phyloP scores from a whole-genome alignment of 2,888 invertebrate species.

The Cyclophora albipunctata region DNA sequence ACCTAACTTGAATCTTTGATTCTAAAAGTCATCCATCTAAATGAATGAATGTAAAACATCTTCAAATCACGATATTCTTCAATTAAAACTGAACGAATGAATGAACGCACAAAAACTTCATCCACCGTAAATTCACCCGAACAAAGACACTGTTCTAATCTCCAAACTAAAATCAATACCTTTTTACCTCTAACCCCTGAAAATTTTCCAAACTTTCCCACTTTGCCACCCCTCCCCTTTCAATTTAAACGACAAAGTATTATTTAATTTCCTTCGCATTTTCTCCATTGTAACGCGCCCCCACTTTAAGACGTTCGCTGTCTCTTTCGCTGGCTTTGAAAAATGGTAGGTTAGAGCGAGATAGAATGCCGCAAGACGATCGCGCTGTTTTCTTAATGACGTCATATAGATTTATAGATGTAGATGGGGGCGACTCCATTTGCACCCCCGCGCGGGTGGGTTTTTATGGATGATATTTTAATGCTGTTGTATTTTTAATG shows the following conservation, averaged over 20 bases:
- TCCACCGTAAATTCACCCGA: slow-evolving; percentile 18
- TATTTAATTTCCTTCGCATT: slow-evolving; percentile 73
- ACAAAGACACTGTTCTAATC: slow-evolving; percentile 48
- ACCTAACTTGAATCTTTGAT: too few relatives aligned
- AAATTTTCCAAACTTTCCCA: slow-evolving; percentile 57
- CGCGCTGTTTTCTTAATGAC: slow-evolving; percentile 69
- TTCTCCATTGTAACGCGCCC: slow-evolving; percentile 68
- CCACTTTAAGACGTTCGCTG: slow-evolving; percentile 49
- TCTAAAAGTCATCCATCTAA: too few relatives aligned
- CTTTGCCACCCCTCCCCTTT: slow-evolving; percentile 40
- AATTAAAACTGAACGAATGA: too few relatives aligned
- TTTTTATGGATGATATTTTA: slow-evolving; percentile 37
- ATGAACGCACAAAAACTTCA: too few relatives aligned
- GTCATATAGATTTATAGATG: slow-evolving; percentile 73
- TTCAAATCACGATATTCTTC: too few relatives aligned
- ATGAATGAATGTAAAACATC: too few relatives aligned
- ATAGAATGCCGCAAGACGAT: slow-evolving; percentile 59
- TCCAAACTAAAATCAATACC: slow-evolving; percentile 67
- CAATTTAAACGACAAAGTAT: slow-evolving; percentile 74
- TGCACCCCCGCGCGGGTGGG: slow-evolving; percentile 34
- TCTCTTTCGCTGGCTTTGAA: slow-evolving; percentile 36
- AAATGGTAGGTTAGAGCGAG: slow-evolving; percentile 40
- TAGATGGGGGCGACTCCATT: slow-evolving; percentile 38
- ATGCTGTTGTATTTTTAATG: slow-evolving; percentile 6
- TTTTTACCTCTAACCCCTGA: slow-evolving; percentile 65